Base-by-base conservation (phyloP, 2,888 invertebrate genomes). In the Polydrusus pterygomalis region DNA sequence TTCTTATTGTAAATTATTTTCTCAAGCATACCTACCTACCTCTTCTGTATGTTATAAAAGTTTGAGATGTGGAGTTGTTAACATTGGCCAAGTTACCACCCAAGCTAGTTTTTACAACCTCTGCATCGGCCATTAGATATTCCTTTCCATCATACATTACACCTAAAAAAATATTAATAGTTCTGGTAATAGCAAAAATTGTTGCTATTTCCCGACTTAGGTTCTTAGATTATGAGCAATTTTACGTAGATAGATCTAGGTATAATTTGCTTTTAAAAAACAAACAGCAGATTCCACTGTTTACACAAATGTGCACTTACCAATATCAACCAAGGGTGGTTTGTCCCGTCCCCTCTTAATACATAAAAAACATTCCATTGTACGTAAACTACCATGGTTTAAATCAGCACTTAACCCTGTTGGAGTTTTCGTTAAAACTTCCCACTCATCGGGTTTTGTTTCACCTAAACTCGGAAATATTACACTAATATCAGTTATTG, bases 131-230 rank as follows among this genome's bases (percentile, higher is more conserved):
- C 95, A 98, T 96, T 70, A 99, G 93, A 63, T 95, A 92, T 87
- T 98, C 98, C 84, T 96, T 96, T 11, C 98, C 98, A 82, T 99
- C 98, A 88, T 97, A 99, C 90, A 99, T 94, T 17, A 99, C 96
- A 80, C 97, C 97, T 94, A 81, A 0, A 56, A 56, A 88, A 85
- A 64, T 77, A 17, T 67, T 68, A 13, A 45, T 18, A 18, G 8
- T 18, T 3, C 10, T 5, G 2, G 25, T 25, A 25, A 25, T 25
- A 25, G 2, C 5, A 3, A 25, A 25, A 3, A 25, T 25, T n/a
- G n/a, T n/a, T n/a, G n/a, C n/a, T n/a, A n/a, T n/a, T n/a, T n/a
- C n/a, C 15, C 3, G 17, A 9, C 8, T 18, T 49, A 43, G 2
- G 10, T 5, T 9, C n/a, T 1, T 43, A 13, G n/a, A 43, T 43